Evolutionary conservation across 2,888 invertebrate genomes (phyloP).

Genomic region (Cephus nigrinus): DNA sequence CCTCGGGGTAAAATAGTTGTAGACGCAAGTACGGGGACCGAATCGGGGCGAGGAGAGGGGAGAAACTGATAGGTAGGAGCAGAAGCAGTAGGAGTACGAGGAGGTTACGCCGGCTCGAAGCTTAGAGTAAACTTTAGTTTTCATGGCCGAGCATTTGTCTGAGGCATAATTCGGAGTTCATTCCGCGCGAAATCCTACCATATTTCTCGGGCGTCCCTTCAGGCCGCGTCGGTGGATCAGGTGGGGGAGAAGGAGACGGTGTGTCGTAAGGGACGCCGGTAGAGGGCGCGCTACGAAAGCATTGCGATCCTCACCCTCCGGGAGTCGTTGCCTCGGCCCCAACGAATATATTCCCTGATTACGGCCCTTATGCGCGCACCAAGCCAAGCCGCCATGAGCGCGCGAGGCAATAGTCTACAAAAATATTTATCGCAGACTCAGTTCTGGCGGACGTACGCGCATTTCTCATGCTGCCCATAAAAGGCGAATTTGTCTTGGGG

Average conservation of each 20-base stretch:
- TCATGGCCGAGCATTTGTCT: conserved; percentile 53
- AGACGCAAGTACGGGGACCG: background rate
- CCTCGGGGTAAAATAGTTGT: background rate
- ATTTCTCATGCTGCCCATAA: conserved; percentile 15
- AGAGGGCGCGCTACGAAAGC: background rate
- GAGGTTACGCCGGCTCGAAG: conserved; percentile 37
- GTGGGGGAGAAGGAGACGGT: conserved; percentile 1
- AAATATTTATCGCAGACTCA: conserved; percentile 30
- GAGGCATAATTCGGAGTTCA: conserved; percentile 53
- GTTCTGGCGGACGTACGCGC: conserved; percentile 20
- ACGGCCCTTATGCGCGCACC: conserved; percentile 21
- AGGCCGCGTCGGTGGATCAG: conserved; percentile 12
- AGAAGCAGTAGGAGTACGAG: conserved; percentile 20
- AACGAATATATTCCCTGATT: conserved; percentile 30
- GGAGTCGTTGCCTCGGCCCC: conserved; percentile 2
- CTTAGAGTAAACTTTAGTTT: conserved; percentile 52
- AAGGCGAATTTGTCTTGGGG: conserved; percentile 27
- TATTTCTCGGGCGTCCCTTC: conserved; percentile 39
- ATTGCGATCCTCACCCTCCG: background rate
- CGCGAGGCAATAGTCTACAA: conserved; percentile 8
- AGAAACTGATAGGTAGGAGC: conserved; percentile 31
- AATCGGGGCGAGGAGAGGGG: background rate
- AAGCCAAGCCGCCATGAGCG: background rate
- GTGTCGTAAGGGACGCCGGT: background rate
- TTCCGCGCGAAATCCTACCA: conserved; percentile 43